A percentile compares a stretch with the other conserved stretches of the same genome.
These are phyloP conservation scores for Hystrix brachyura DNA, from an alignment of 2,113 vertebrate genomes.

Conservation along the genomic window DNA sequence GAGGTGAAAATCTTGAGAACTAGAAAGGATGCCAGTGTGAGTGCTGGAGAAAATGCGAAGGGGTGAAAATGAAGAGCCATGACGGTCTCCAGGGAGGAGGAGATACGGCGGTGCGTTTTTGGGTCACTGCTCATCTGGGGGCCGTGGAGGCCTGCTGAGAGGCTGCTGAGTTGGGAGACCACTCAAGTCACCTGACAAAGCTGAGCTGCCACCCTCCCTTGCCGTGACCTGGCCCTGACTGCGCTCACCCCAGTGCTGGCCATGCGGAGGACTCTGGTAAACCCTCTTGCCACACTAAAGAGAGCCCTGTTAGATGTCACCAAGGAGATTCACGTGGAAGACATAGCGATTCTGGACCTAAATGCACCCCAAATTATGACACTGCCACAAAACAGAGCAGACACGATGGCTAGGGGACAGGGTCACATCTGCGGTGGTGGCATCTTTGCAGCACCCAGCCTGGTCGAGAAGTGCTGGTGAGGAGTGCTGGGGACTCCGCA, in stretches of 20 bases:
- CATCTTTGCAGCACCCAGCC: not conserved
- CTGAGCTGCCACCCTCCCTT: not conserved
- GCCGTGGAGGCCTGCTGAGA: not conserved
- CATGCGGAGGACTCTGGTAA: not conserved
- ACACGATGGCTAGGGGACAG: not conserved
- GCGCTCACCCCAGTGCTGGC: not conserved
- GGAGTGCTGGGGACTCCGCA: not conserved
- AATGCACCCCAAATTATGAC: not conserved
- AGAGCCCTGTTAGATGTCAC: not conserved
- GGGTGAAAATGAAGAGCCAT: not conserved
- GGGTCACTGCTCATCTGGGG: not conserved
- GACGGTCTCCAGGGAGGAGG: not conserved
- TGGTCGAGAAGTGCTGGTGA: not conserved
- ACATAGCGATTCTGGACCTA: not conserved
- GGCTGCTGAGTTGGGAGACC: no score
- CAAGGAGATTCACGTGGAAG: not conserved
- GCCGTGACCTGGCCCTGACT: accelerated
- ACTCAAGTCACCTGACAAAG: not conserved
- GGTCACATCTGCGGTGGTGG: not conserved
- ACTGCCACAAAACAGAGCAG: not conserved
- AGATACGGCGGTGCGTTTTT: not conserved
- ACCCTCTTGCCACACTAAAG: not conserved
- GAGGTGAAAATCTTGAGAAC: not conserved
- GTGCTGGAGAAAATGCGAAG: not conserved
- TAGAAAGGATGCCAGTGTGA: not conserved